phyloP scores from a whole-genome alignment of 1,140 invertebrate species.

The Leptonema lineaticorne region DNA sequence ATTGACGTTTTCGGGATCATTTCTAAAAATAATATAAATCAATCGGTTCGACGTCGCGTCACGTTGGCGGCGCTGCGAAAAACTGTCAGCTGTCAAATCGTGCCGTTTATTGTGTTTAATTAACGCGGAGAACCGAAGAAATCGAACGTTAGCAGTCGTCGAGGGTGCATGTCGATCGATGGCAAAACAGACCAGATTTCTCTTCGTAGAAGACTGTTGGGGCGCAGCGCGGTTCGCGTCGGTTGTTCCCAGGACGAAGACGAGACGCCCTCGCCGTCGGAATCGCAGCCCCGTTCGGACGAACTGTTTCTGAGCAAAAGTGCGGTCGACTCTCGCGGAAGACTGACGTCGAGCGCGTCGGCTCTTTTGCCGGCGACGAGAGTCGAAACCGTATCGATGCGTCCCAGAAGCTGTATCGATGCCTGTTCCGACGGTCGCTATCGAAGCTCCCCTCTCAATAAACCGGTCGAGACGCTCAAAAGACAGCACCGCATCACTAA shows the following conservation, averaged over 20 bases:
- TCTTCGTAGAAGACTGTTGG: not conserved
- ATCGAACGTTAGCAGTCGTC: no score
- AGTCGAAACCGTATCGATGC: not conserved
- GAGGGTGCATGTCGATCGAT: not conserved
- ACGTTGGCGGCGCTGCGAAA: no score
- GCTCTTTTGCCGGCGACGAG: constrained; percentile 12
- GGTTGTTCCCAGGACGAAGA: not conserved
- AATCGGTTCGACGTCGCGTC: no score
- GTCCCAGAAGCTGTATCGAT: constrained; percentile 34
- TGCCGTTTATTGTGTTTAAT: no score
- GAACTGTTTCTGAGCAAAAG: not conserved
- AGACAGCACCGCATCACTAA: constrained; percentile 26
- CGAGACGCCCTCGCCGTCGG: not conserved
- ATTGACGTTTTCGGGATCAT: no score
- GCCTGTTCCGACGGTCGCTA: constrained; percentile 4
- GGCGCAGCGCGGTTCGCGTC: not conserved
- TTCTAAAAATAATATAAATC: no score
- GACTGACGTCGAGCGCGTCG: constrained; percentile 27
- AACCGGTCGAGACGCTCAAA: constrained; percentile 31
- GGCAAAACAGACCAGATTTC: not conserved
- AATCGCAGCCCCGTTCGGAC: not conserved
- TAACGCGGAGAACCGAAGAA: no score
- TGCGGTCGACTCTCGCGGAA: not conserved
- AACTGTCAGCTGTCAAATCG: no score
- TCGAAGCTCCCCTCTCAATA: constrained; percentile 28